Evolutionary conservation across 2,113 vertebrate genomes (phyloP), one percentile per base, ranked within the genome.

Genomic region (Panthera leo): DNA sequence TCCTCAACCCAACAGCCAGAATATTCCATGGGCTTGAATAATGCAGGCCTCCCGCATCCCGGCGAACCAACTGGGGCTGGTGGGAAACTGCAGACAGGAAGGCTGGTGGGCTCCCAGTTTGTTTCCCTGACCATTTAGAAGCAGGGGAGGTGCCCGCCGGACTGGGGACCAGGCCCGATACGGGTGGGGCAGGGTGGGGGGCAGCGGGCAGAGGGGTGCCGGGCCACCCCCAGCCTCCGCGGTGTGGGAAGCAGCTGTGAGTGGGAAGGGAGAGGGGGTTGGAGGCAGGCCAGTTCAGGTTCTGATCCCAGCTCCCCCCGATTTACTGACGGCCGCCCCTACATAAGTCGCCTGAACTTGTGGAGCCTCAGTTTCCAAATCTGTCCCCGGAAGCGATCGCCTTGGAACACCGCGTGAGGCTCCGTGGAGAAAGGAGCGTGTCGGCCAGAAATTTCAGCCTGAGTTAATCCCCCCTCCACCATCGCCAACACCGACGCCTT

Each of bases 1-100:
- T 55, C 88, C 86, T 95, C 93, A 92, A 92, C 89, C 86, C 86
- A 31, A 11, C 88, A 34, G 95, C 94, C 88, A 96, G 97, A 97
- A 97, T 98, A 96, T 97, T 97, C 97, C 94, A 97, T 95, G 89
- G 67, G 89, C 95, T 65, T 97, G 95, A 97, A 98, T 98, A 97
- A 98, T 96, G 95, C 96, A 98, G 86, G 48, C 70, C 75, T n/a
- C 87, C 89, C 25, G 15, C 61, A 34, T 1, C 16, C 1, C 91
- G 8, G 39, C 70, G 34, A 61, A 36, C 70, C 71, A 18, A 45
- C 10, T 2, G 73, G 90, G 53, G 39, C 91, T 61, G 31, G 76
- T 25, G 42, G 34, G 16, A 71, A 75, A 58, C 42, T 16, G 23
- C 63, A 13, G 78, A 84, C 76, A 42, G 27, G 34, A 53, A 4